Conservation (phyloP, 2,797 vertebrate genomes). For the Cossypha polioptera region DNA sequence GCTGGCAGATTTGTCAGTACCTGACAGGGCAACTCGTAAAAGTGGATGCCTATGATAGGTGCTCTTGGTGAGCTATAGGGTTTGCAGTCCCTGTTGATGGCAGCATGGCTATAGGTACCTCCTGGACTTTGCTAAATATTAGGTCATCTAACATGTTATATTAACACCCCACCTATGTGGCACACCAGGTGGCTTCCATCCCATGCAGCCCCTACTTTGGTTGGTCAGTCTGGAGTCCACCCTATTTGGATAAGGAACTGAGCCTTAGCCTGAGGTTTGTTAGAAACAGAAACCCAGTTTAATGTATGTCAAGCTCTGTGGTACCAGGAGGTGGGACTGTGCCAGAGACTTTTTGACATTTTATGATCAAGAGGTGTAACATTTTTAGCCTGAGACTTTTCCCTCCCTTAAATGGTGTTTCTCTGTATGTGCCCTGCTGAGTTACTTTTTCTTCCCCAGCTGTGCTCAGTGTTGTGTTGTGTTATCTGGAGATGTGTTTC, state of each 20-base stretch:
- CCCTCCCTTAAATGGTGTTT: conserved; percentile 16
- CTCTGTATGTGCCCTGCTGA: background rate
- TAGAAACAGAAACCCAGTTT: background rate
- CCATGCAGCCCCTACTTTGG: background rate
- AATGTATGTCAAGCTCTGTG: background rate
- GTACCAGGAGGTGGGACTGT: background rate
- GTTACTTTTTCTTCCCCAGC: background rate
- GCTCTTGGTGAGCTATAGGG: background rate
- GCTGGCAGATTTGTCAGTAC: background rate
- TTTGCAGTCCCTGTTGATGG: background rate
- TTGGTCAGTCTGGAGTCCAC: background rate
- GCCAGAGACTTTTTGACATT: background rate
- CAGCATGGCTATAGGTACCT: background rate
- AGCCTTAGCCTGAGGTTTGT: background rate
- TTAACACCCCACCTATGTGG: background rate
- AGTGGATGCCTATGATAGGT: background rate
- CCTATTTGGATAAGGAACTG: background rate
- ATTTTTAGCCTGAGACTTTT: background rate
- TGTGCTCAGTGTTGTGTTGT: background rate
- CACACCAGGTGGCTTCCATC: background rate
- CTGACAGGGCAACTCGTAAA: background rate
- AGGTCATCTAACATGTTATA: background rate
- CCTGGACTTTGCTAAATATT: background rate
- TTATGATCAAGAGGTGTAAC: background rate
- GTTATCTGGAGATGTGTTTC: background rate